phyloP scores from a whole-genome alignment of 2,888 invertebrate genomes.

The Gnatocerus cornutus region DNA sequence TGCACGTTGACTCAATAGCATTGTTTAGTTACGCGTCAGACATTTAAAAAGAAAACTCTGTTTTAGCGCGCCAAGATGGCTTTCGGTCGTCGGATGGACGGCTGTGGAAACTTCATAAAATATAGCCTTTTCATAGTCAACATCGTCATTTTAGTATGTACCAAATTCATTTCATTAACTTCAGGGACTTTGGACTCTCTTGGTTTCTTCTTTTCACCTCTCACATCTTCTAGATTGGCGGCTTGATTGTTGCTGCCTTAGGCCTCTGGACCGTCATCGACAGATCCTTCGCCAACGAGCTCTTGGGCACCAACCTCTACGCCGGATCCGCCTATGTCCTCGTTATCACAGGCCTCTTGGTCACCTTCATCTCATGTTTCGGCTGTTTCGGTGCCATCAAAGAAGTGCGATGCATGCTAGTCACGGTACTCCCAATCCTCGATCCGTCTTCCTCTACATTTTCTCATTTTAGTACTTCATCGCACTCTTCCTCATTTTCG shows the following conservation, averaged over 20 bases:
- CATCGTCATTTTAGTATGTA: conserved; percentile 88
- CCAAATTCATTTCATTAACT: conserved; percentile 12
- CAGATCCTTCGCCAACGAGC: conserved; percentile 87
- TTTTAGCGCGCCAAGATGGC: conserved; percentile 73
- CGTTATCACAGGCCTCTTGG: conserved; percentile 86
- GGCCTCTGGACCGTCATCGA: conserved; percentile 91
- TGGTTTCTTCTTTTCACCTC: not conserved
- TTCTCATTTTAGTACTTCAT: conserved; percentile 85
- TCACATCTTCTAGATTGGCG: conserved; percentile 78
- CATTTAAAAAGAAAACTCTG: conserved; percentile 14
- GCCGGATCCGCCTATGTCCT: conserved; percentile 90
- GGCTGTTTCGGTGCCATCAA: conserved; percentile 96
- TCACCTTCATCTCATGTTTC: conserved; percentile 88
- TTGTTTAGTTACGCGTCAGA: conserved; percentile 1
- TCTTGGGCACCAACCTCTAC: conserved; percentile 91
- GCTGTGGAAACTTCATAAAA: conserved; percentile 92
- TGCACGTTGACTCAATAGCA: conserved; percentile 11
- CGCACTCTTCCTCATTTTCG: conserved; percentile 89
- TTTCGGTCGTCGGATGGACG: conserved; percentile 88
- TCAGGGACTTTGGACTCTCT: not conserved
- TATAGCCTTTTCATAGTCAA: conserved; percentile 89
- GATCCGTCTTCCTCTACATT: not conserved
- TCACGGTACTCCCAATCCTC: conserved; percentile 77
- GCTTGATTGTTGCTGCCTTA: conserved; percentile 82
- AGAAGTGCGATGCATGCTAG: conserved; percentile 94